A percentile compares a stretch with the other conserved stretches of the same genome.
phyloP scores from a whole-genome alignment of 53 echinoderm and acorn worm species.

The Paracentrotus lividus region DNA sequence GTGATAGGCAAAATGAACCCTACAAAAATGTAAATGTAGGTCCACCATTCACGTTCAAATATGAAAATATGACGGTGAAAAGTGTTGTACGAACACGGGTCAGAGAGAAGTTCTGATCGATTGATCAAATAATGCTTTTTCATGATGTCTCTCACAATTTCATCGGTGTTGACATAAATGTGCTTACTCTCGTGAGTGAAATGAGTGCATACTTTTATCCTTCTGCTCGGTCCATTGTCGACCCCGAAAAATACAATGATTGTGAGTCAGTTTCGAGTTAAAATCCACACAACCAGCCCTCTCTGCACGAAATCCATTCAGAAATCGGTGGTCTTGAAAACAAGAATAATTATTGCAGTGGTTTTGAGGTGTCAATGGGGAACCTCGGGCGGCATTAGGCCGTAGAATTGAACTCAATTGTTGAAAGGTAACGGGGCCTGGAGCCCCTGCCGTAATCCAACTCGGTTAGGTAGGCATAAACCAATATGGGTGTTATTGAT shows the following conservation, averaged over 20 bases:
- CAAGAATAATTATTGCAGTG: slow-evolving; percentile 26
- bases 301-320: slow-evolving; percentile 40
- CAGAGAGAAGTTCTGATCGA: too few species aligned
- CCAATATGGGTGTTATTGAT: slow-evolving; percentile 46
- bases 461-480: background rate
- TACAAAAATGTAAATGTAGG: too few species aligned
- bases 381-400: slow-evolving; percentile 41
- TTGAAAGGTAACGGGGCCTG: slow-evolving; percentile 16
- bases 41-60: too few species aligned
- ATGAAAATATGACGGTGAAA: too few species aligned
- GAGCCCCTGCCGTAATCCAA: slow-evolving; percentile 53
- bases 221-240: background rate
- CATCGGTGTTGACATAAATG: background rate
- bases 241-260: background rate
- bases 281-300: slow-evolving; percentile 43
- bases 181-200: background rate
- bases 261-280: background rate
- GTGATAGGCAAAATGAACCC: too few species aligned
- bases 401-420: slow-evolving; percentile 46
- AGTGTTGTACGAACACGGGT: too few species aligned
- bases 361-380: slow-evolving; percentile 46
- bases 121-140: background rate
- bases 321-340: slow-evolving; percentile 51
- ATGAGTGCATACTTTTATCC: background rate
- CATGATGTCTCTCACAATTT: background rate